A percentile compares a stretch with the other conserved stretches of the same genome.
Evolutionary conservation across 1,140 invertebrate genomes (phyloP).

Genomic region (Conus ventricosus): DNA sequence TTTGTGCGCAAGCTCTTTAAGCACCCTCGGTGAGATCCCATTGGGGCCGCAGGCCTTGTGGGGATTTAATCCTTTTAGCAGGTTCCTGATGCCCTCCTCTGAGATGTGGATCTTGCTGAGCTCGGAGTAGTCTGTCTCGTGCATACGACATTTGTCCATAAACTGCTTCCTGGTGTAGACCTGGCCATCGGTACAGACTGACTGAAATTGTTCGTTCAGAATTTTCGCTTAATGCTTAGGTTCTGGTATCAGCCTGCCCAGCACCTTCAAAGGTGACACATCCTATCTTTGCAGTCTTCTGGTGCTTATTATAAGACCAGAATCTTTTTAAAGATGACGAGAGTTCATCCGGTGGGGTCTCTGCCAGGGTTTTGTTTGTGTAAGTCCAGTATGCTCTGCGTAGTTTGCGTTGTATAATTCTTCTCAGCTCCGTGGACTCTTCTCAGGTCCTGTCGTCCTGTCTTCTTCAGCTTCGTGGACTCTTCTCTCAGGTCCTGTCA

Average conservation of each 20-base stretch:
- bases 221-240: neutral
- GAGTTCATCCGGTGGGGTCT: neutral
- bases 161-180: slow-evolving; percentile 19
- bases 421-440: neutral
- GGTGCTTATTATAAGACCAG: slow-evolving; percentile 34
- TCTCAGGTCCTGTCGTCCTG: neutral
- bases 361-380: neutral
- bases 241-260: slow-evolving; percentile 22
- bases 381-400: neutral
- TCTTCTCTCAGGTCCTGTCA: neutral
- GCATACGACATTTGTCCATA: neutral
- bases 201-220: slow-evolving; percentile 28
- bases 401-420: neutral
- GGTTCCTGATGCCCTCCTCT: slow-evolving; percentile 20
- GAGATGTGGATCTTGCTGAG: slow-evolving; percentile 37
- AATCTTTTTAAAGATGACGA: slow-evolving; percentile 22
- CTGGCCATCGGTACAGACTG: slow-evolving; percentile 23
- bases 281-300: slow-evolving; percentile 29
- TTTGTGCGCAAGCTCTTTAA: slow-evolving; percentile 39
- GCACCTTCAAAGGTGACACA: slow-evolving; percentile 16
- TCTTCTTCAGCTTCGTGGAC: neutral
- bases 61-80: slow-evolving; percentile 21
- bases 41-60: slow-evolving; percentile 43
- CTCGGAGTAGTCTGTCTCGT: neutral
- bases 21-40: slow-evolving; percentile 20